These are phyloP conservation scores for Erpobdella octoculata DNA, from an alignment of 2,888 invertebrate genomes.

Conservation along the genomic window DNA sequence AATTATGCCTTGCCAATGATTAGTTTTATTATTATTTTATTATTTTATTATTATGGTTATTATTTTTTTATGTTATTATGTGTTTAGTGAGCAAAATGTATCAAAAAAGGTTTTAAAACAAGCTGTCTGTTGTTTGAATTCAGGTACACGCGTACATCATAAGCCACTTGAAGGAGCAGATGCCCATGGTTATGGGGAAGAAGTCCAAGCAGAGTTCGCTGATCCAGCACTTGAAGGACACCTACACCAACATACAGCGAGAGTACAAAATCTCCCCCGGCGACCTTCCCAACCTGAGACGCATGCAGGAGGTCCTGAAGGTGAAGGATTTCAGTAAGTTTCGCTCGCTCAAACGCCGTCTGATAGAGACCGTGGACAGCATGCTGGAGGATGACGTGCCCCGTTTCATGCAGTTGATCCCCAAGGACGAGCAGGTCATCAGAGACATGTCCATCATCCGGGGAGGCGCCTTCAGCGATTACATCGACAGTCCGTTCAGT, in stretches of 20 bases:
- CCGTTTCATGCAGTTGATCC: conserved; percentile 88
- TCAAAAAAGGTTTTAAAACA: no score
- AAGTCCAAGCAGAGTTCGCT: conserved; percentile 93
- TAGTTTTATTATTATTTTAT: no score
- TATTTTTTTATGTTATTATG: no score
- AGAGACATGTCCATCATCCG: conserved; percentile 41
- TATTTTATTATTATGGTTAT: no score
- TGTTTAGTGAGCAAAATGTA: no score
- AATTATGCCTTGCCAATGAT: no score
- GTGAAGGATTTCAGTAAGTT: conserved; percentile 79
- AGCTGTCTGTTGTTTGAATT: not conserved
- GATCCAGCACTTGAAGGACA: conserved; percentile 78
- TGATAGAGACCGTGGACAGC: conserved; percentile 83
- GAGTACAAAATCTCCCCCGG: conserved; percentile 88
- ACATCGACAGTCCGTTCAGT: conserved; percentile 62
- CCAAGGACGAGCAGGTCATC: conserved; percentile 64
- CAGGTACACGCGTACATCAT: conserved; percentile 95
- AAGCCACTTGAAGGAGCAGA: conserved; percentile 82
- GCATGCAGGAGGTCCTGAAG: conserved; percentile 67
- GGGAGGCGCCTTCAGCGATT: conserved; percentile 92
- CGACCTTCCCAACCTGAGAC: conserved; percentile 94
- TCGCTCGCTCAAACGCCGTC: conserved; percentile 76
- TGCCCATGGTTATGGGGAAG: conserved; percentile 94
- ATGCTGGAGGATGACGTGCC: conserved; percentile 96
- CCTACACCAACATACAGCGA: conserved; percentile 77